Evolutionary conservation across 2,797 vertebrate genomes (phyloP).

Genomic region (Hemitrygon akajei): DNA sequence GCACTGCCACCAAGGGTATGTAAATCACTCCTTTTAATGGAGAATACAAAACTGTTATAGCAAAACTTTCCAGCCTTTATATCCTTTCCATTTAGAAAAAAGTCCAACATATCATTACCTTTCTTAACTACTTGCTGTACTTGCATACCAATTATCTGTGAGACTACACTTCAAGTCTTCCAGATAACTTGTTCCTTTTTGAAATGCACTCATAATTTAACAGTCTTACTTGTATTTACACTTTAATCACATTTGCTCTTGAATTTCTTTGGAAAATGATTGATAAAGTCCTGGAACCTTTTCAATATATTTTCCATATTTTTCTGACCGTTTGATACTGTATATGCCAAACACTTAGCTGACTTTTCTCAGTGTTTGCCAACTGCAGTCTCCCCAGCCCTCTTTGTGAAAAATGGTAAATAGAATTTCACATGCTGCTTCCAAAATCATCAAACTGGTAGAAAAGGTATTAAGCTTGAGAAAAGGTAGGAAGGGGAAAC

Average conservation of each 20-base stretch:
- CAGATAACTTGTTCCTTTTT: background rate
- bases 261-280: constrained; percentile 5
- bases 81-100: too few species aligned
- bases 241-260: background rate
- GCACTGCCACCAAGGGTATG: too few species aligned
- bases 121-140: too few species aligned
- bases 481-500: background rate
- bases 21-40: too few species aligned
- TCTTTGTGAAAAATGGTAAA: background rate
- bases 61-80: too few species aligned
- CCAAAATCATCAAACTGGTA: background rate
- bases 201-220: background rate
- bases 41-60: too few species aligned
- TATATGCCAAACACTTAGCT: background rate
- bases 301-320: background rate
- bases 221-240: background rate
- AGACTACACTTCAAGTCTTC: background rate
- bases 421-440: background rate
- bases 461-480: background rate
- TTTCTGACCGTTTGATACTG: background rate
- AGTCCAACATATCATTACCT: too few species aligned
- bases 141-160: background rate
- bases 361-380: constrained; percentile 17
- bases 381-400: background rate
- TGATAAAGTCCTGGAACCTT: background rate